phyloP scores from a whole-genome alignment of 2,797 vertebrate genomes.

The Eutrigla gurnardus region DNA sequence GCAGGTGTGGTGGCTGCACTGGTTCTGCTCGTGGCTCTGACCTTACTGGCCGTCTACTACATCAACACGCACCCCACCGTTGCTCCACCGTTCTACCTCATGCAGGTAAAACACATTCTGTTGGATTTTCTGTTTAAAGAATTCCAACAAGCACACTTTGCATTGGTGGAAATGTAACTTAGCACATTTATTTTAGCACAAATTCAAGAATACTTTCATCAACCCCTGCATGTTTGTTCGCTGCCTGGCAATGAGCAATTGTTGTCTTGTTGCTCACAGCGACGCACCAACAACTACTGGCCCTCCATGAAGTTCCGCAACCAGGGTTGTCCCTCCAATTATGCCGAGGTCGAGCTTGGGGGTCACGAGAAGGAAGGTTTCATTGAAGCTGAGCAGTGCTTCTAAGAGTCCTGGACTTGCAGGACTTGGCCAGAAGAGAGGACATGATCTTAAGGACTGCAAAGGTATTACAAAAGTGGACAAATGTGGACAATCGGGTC shows the following conservation, averaged over 20 bases:
- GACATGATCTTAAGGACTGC: constrained; percentile 55
- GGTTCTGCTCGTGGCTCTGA: constrained; percentile 86
- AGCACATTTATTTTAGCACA: no score
- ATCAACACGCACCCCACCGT: constrained; percentile 92
- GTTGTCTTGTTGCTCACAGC: constrained; percentile 76
- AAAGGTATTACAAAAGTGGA: constrained; percentile 34
- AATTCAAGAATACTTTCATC: no score
- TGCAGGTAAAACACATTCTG: constrained; percentile 78
- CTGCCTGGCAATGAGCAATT: constrained; percentile 1
- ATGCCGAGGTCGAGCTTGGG: constrained; percentile 91
- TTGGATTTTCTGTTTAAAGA: neutral
- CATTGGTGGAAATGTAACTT: no score
- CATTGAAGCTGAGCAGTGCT: constrained; percentile 94
- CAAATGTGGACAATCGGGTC: constrained; percentile 40
- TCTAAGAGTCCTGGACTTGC: constrained; percentile 72
- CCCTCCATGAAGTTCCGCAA: constrained; percentile 96
- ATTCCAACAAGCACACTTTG: neutral
- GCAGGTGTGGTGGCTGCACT: constrained; percentile 90
- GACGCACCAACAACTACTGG: constrained; percentile 91
- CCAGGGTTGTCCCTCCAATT: constrained; percentile 86
- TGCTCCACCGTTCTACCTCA: constrained; percentile 89
- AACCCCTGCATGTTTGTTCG: neutral
- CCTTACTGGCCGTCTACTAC: constrained; percentile 93
- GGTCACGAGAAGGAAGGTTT: constrained; percentile 94
- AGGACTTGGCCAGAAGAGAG: constrained; percentile 39